These are phyloP conservation scores for Philonicus albiceps DNA, from an alignment of 2,888 invertebrate genomes.

Conservation along the genomic window DNA sequence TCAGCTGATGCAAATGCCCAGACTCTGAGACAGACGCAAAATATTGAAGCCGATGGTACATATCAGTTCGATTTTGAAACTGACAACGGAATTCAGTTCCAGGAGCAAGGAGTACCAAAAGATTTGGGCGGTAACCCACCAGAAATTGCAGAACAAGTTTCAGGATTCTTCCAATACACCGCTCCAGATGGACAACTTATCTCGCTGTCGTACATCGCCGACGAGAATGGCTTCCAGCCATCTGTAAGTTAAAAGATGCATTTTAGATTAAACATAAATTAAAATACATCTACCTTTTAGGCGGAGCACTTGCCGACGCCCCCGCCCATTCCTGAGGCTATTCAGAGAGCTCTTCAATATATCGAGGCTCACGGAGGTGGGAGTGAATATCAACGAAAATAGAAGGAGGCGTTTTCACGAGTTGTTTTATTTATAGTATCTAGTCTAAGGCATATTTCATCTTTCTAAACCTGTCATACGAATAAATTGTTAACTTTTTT, in stretches of 20 bases:
- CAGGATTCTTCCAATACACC: constrained; percentile 78
- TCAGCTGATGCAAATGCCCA: constrained; percentile 66
- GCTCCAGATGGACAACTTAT: constrained; percentile 73
- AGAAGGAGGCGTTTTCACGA: background rate
- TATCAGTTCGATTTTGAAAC: constrained; percentile 81
- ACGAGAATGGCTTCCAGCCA: constrained; percentile 75
- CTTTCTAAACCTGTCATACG: background rate
- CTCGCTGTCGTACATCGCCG: constrained; percentile 70
- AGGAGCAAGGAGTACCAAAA: constrained; percentile 79
- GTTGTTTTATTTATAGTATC: background rate
- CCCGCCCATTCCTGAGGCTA: constrained; percentile 62
- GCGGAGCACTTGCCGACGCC: constrained; percentile 53
- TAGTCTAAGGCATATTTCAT: background rate
- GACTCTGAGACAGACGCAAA: constrained; percentile 75
- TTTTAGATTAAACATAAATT: no score
- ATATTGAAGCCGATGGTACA: constrained; percentile 75
- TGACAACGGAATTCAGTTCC: constrained; percentile 83
- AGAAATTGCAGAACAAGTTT: constrained; percentile 74
- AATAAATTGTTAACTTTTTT: background rate
- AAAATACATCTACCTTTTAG: constrained; percentile 11
- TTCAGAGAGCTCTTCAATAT: constrained; percentile 62
- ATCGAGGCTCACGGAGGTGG: constrained; percentile 37
- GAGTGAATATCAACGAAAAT: background rate
- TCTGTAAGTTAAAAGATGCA: constrained; percentile 59
- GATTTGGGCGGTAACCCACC: constrained; percentile 69